Conservation (phyloP, 2,797 vertebrate genomes). For the Balearica regulorum region DNA sequence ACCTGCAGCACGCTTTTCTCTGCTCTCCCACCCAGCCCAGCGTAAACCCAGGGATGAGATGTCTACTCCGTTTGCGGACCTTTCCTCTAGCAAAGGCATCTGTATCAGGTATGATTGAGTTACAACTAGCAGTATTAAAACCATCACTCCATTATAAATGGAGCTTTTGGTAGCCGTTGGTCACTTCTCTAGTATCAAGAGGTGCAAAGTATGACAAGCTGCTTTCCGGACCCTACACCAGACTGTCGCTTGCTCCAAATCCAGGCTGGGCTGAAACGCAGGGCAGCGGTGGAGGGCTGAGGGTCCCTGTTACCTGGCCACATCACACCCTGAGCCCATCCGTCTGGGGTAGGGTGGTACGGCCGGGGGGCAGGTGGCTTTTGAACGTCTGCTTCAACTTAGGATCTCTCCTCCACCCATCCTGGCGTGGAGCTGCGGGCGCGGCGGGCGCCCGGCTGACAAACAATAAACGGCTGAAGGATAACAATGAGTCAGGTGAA, state of each 20-base stretch:
- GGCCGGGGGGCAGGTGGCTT: neutral
- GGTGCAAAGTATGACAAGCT: neutral
- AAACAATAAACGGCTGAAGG: conserved; percentile 23
- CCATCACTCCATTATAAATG: neutral
- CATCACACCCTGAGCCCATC: neutral
- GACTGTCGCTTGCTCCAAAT: neutral
- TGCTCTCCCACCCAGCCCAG: neutral
- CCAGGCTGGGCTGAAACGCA: neutral
- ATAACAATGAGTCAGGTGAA: conserved; percentile 39
- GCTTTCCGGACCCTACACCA: neutral
- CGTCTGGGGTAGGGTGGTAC: neutral
- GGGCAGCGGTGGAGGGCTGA: neutral
- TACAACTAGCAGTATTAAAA: neutral
- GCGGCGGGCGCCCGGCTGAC: neutral
- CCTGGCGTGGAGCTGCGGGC: neutral
- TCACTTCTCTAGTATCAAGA: neutral
- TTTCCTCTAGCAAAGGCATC: neutral
- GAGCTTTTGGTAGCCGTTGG: neutral
- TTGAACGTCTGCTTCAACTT: neutral
- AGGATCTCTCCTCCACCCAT: neutral
- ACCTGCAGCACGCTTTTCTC: neutral
- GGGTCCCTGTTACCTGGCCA: neutral
- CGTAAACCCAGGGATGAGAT: neutral
- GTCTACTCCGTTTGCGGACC: neutral
- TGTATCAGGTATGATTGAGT: neutral